These are phyloP conservation scores for Bombylius major DNA, from an alignment of 2,888 invertebrate genomes.

Conservation along the genomic window DNA sequence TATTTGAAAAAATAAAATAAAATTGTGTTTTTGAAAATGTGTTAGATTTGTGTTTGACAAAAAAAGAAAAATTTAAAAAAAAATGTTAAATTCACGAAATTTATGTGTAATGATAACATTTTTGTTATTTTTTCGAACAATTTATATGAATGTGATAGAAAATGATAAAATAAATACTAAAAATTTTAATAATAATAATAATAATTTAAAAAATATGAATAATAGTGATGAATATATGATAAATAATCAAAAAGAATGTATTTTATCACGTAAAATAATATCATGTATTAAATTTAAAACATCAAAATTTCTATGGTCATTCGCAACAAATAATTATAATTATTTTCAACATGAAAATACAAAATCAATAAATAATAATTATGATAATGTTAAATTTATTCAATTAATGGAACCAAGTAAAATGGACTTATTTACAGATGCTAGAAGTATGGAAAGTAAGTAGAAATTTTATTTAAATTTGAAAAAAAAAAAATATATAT, in stretches of 20 bases:
- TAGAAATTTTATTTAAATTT: neutral
- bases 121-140: neutral
- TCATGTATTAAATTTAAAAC: conserved; percentile 33
- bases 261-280: conserved; percentile 24
- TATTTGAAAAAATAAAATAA: too few species aligned
- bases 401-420: conserved; percentile 28
- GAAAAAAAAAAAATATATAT: too few species aligned
- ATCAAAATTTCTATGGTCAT: conserved; percentile 27
- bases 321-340: conserved; percentile 30
- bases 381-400: conserved; percentile 24
- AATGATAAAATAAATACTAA: neutral
- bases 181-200: neutral
- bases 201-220: neutral
- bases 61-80: too few species aligned
- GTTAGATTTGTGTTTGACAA: too few species aligned
- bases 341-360: conserved; percentile 30
- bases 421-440: conserved; percentile 25
- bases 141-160: neutral
- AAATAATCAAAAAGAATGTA: conserved; percentile 27
- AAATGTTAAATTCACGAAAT: neutral
- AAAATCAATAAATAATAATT: conserved; percentile 20
- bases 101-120: neutral
- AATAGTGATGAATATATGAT: conserved; percentile 26
- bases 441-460: conserved; percentile 28
- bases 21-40: too few species aligned